phyloP scores from a whole-genome alignment of 2,888 invertebrate genomes.

The Eupelmus urozonus region DNA sequence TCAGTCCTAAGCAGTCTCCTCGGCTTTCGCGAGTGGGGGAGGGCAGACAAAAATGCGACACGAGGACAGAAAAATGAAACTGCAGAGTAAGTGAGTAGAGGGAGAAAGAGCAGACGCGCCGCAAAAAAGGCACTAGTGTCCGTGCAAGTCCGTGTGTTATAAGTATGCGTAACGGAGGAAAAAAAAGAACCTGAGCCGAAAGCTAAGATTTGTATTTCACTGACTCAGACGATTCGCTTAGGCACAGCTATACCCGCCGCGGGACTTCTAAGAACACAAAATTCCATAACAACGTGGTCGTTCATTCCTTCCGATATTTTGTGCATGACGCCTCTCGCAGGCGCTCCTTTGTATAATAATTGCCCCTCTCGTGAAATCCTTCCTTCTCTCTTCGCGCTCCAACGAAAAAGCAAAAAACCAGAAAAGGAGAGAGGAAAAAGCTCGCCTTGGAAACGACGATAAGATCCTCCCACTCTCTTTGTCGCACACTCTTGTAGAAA shows the following conservation, averaged over 20 bases:
- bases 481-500: not conserved
- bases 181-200: conserved; percentile 28
- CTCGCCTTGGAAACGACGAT: not conserved
- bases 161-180: too few species aligned
- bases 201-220: conserved; percentile 18
- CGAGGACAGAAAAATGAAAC: conserved; percentile 7
- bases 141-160: not conserved
- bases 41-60: not conserved
- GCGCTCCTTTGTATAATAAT: too few species aligned
- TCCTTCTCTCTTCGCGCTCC: too few species aligned
- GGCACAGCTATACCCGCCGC: conserved; percentile 71
- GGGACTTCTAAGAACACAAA: conserved; percentile 74
- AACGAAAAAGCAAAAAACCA: too few species aligned
- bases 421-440: too few species aligned
- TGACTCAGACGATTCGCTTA: conserved; percentile 71
- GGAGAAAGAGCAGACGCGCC: not conserved
- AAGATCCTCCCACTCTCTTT: not conserved
- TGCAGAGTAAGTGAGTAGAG: not conserved
- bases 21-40: too few species aligned
- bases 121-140: too few species aligned
- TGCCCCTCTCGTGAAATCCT: too few species aligned
- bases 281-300: conserved; percentile 57
- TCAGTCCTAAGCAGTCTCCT: too few species aligned
- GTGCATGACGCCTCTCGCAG: conserved; percentile 38
- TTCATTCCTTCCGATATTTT: conserved; percentile 54